Evolutionary conservation across 2,797 vertebrate species (phyloP).

Genomic region (Channa striata): DNA sequence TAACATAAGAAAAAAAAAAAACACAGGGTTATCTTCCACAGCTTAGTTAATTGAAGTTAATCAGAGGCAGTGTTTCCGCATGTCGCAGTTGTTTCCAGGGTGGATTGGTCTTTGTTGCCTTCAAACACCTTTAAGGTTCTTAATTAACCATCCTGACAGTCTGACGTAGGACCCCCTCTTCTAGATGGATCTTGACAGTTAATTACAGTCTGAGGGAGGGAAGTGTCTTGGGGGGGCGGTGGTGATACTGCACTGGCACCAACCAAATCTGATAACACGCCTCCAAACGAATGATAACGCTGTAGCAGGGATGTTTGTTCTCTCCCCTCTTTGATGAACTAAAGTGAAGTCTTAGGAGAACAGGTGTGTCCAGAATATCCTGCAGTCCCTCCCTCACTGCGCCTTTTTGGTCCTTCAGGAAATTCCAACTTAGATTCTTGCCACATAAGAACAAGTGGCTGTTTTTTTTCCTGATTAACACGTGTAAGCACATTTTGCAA

Average conservation of each 20-base stretch:
- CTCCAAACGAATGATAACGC: conserved; percentile 26
- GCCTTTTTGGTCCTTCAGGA: not conserved
- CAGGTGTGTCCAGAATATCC: conserved; percentile 4
- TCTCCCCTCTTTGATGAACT: conserved; percentile 43
- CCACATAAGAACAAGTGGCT: not conserved
- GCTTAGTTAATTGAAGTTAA: conserved; percentile 83
- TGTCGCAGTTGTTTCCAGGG: conserved; percentile 60
- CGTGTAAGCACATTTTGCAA: too few relatives aligned
- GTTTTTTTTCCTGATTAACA: not conserved
- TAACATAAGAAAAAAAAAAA: conserved; percentile 60
- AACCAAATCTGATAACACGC: conserved; percentile 59
- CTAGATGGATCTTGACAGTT: conserved; percentile 75
- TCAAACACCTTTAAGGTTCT: conserved; percentile 78
- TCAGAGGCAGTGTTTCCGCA: conserved; percentile 71
- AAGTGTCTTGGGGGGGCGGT: conserved; percentile 48
- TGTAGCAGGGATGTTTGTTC: conserved; percentile 32
- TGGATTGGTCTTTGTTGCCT: conserved; percentile 75
- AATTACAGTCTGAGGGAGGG: conserved; percentile 71
- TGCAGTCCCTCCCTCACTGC: not conserved
- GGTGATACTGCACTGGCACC: conserved; percentile 18
- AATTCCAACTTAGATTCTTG: not conserved
- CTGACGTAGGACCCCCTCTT: conserved; percentile 60
- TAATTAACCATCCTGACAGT: conserved; percentile 78
- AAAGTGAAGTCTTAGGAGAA: conserved; percentile 24
- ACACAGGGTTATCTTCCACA: conserved; percentile 60